Percentiles rank a stretch among this genome's conserved stretches.
phyloP scores from a whole-genome alignment of 2,797 vertebrate genomes.

The Anguilla obscura region DNA sequence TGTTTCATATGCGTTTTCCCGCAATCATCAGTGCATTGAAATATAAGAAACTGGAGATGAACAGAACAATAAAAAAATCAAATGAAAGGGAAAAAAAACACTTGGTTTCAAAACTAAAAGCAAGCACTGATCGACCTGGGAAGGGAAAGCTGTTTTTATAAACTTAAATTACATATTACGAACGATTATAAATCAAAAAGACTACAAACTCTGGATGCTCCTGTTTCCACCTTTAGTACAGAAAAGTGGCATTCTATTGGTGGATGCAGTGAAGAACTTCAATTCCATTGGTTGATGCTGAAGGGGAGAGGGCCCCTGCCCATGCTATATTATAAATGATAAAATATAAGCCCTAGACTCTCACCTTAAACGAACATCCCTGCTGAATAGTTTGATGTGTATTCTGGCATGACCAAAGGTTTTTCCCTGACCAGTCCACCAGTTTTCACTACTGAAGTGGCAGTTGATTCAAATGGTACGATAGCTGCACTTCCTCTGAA shows the following conservation, averaged over 20 bases:
- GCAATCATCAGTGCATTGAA: conserved; percentile 50
- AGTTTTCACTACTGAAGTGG: not conserved
- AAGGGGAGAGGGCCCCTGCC: not conserved
- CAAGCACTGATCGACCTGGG: not conserved
- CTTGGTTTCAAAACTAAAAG: not conserved
- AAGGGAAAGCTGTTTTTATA: not conserved
- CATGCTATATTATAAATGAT: not conserved
- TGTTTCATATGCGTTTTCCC: conserved; percentile 32
- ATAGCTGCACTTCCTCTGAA: not conserved
- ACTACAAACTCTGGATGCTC: not conserved
- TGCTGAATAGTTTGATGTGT: not conserved
- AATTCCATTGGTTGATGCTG: conserved; percentile 16
- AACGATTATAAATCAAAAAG: not conserved
- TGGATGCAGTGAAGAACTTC: not conserved
- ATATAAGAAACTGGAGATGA: conserved; percentile 34
- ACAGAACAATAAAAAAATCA: not conserved
- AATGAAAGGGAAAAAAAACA: conserved; percentile 21
- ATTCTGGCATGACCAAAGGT: not conserved
- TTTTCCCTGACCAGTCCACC: not conserved
- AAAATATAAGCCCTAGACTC: not conserved
- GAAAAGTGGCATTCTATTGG: not conserved
- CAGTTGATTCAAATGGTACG: not conserved
- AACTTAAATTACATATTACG: not conserved
- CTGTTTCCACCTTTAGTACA: not conserved
- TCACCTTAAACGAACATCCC: not conserved